Evolutionary conservation across 2,797 vertebrate species (phyloP), one percentile per base, ranked within the genome.

Genomic region (Macropus fuliginosus): DNA sequence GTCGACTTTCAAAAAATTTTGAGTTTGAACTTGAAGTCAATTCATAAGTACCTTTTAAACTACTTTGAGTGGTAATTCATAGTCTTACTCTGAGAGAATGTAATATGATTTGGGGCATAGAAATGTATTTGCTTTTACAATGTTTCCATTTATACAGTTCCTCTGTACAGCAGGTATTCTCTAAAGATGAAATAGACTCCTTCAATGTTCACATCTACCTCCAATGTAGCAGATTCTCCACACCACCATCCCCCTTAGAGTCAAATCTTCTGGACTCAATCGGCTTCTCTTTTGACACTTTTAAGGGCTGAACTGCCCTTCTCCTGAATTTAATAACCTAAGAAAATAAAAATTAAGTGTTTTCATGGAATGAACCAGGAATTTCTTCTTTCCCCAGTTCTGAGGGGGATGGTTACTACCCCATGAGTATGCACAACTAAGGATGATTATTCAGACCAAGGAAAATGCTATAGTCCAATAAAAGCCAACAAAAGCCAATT

Each of bases 251-350:
- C 13, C 16, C 66, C 34, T 40, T 74, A 74, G 34, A 40, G 14
- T 90, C 90, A 29, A 94, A 13, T 95, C 28, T 56, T 95, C 28
- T 96, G 28, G n/a, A 56, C 52, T 91, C 16, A 92, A 81, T 91
- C 31, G 91, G 46, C 5, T 87, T 95, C 92, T 56, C 54, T 24
- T 54, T 93, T 93, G 27, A 54, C 24, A 0, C n/a, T 29, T 92
- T 6, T 57, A 46, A 95, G 55, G 21, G 28, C 50, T 27, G 31
- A 50, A 5, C 18, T 91, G 12, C 89, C 91, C 5, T 0, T 24
- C 0, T 94, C 46, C 74, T 46, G 95, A 81, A 95, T 18, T 46
- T 9, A 87, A n/a, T 91, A 92, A 91, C 5, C 10, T 91, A 46
- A 56, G 50, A 92, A 89, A 90, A 90, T 0, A 8, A 57, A 2